Conservation (phyloP, 2,113 vertebrate species). For the Cyprinodon variegatus region DNA sequence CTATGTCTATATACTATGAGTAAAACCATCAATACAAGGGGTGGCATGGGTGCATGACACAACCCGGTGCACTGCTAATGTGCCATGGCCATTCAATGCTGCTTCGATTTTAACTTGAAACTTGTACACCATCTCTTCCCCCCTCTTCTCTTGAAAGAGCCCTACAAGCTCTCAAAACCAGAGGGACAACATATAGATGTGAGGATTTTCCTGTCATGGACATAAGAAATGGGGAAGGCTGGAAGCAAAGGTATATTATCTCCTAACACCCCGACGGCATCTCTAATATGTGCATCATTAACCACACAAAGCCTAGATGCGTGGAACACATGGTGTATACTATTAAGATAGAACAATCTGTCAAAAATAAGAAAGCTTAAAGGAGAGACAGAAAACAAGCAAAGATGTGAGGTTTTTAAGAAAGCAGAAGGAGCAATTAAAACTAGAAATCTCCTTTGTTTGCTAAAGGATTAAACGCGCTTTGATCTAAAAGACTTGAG, state of each 20-base stretch:
- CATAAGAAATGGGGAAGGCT: slow-evolving; percentile 19
- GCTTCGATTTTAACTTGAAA: slow-evolving; percentile 42
- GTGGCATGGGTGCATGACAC: no score
- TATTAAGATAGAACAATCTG: slow-evolving; percentile 36
- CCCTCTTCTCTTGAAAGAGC: slow-evolving; percentile 33
- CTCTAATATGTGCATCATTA: slow-evolving; percentile 53
- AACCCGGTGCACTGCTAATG: no score
- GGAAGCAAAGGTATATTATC: slow-evolving; percentile 23
- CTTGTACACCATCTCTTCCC: background rate
- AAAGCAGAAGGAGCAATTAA: slow-evolving; percentile 49
- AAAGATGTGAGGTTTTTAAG: slow-evolving; percentile 17
- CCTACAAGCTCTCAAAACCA: slow-evolving; percentile 48
- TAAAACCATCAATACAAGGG: no score
- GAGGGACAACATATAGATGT: slow-evolving; percentile 54
- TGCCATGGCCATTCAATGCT: background rate
- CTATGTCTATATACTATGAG: no score
- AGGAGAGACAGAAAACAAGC: slow-evolving; percentile 23
- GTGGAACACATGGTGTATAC: slow-evolving; percentile 36
- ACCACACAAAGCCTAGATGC: slow-evolving; percentile 50
- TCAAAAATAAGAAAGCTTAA: slow-evolving; percentile 28
- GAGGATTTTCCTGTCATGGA: slow-evolving; percentile 21
- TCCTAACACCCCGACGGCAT: slow-evolving; percentile 28
- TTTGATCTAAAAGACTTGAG: slow-evolving; percentile 56
- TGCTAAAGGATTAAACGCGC: slow-evolving; percentile 48
- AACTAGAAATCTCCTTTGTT: slow-evolving; percentile 53